Conservation (phyloP, 2,888 invertebrate genomes). For the Drosophila mimica region DNA sequence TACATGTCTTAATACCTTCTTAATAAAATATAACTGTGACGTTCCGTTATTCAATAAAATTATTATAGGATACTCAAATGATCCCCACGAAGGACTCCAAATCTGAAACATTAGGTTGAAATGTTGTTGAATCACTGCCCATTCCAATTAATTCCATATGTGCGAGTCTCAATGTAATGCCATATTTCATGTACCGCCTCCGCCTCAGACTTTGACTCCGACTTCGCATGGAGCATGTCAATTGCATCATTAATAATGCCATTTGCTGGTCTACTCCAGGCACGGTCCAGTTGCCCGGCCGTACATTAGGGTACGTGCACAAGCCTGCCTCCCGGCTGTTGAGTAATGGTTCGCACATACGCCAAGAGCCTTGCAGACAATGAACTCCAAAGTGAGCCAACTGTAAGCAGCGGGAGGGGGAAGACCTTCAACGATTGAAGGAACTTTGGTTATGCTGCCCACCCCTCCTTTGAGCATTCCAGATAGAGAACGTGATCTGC, state of each 20-base stretch:
- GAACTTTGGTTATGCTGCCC: constrained; percentile 13
- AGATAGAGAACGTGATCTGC: constrained; percentile 51
- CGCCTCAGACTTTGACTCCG: neutral
- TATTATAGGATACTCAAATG: neutral
- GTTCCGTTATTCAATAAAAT: neutral
- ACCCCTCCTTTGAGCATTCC: constrained; percentile 12
- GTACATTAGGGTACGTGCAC: constrained; percentile 45
- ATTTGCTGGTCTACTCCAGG: constrained; percentile 36
- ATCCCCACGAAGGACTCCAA: neutral
- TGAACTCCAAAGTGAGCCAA: constrained; percentile 47
- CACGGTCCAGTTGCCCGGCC: constrained; percentile 15
- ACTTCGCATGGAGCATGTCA: constrained; percentile 58
- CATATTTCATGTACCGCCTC: constrained; percentile 48
- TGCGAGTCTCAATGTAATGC: constrained; percentile 23
- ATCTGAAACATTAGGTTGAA: constrained; percentile 38
- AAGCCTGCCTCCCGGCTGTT: constrained; percentile 34
- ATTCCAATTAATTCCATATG: constrained; percentile 6
- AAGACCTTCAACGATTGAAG: constrained; percentile 13
- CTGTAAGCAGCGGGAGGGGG: neutral
- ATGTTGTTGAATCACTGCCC: constrained; percentile 25
- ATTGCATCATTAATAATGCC: constrained; percentile 77
- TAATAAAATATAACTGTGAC: neutral
- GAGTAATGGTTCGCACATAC: constrained; percentile 54
- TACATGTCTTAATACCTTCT: too few relatives aligned
- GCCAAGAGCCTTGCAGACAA: constrained; percentile 52